A percentile compares a stretch with the other conserved stretches of the same genome.
phyloP scores from a whole-genome alignment of 2,797 vertebrate species.

The Remorina albescens region DNA sequence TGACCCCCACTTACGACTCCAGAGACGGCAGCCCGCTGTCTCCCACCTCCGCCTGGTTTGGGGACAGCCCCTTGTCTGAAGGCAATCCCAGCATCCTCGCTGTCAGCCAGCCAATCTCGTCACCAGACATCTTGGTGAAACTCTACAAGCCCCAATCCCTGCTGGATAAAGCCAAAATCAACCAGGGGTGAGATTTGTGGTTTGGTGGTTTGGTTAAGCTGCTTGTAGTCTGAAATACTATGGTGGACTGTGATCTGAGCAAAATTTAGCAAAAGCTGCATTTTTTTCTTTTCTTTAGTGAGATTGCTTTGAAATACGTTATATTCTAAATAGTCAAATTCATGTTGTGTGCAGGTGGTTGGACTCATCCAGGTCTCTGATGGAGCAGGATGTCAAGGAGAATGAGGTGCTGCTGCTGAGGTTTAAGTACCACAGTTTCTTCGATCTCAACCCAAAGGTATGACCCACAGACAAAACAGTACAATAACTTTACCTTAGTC shows the following conservation, averaged over 20 bases:
- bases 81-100: slow-evolving; percentile 98
- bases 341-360: slow-evolving; percentile 88
- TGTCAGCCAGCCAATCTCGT: slow-evolving; percentile 96
- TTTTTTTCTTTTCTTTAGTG: not conserved
- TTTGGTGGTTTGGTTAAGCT: slow-evolving; percentile 36
- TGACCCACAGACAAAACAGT: not conserved
- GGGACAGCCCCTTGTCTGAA: slow-evolving; percentile 97
- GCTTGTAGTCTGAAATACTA: slow-evolving; percentile 6
- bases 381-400: slow-evolving; percentile 99
- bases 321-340: slow-evolving; percentile 2
- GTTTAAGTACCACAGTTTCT: slow-evolving; percentile 99
- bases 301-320: not conserved
- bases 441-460: slow-evolving; percentile 99
- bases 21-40: slow-evolving; percentile 97
- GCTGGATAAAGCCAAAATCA: slow-evolving; percentile 99
- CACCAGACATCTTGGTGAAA: slow-evolving; percentile 95
- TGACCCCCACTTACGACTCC: slow-evolving; percentile 98
- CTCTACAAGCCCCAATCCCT: slow-evolving; percentile 98
- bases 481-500: not conserved
- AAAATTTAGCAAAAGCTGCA: not conserved
- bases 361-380: slow-evolving; percentile 97
- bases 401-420: slow-evolving; percentile 97
- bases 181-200: slow-evolving; percentile 92
- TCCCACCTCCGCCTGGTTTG: slow-evolving; percentile 98
- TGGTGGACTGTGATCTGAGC: not conserved